Evolutionary conservation across 2,113 vertebrate genomes (phyloP), one percentile per base, ranked within the genome.

Genomic region (Hiodon tergisus): DNA sequence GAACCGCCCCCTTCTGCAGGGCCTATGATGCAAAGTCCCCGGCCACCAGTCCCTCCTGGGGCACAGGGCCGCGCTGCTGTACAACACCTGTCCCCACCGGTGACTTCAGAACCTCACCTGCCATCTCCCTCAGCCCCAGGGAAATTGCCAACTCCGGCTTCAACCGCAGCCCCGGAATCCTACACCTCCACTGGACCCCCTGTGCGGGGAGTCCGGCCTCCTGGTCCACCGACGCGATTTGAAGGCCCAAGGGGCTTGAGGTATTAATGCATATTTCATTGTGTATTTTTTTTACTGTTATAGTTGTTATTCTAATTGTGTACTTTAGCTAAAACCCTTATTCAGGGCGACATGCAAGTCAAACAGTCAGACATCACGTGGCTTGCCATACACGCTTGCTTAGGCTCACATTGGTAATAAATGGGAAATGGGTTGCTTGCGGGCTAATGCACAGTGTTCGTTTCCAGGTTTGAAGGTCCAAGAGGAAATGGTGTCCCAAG

Each of bases 391-490:
- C 31, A 2, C 31, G 31, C 31, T 31, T 31, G 31, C 31, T 31
- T 31, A 31, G 31, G 31, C 31, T 31, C 31, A 31, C 31, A 31
- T 31, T 31, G 31, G 31, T 31, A 31, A 31, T 31, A 31, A 31
- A 31, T 31, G 31, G 31, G 31, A 31, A 31, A 31, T 31, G 31
- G 31, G 31, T 52, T 50, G 47, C 5, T 58, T 69, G n/a, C 62
- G 48, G 10, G 6, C 6, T 58, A 10, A 7, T 71, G 31, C 31
- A 31, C 31, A 9, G 6, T 50, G n/a, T 31, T 62, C 14, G 79
- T 80, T 81, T 84, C 10, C 82, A 95, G 94, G 77, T 95, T 96
- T 91, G 94, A 95, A 81, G 93, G 89, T 72, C 91, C 94, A 73
- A 89, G 86, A 78, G 90, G 89, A 85, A 92, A 85, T 78, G 85